Percentiles rank a stretch among this genome's conserved stretches.
phyloP scores from a whole-genome alignment of 2,888 invertebrate genomes.

The Blastobasis adustella region DNA sequence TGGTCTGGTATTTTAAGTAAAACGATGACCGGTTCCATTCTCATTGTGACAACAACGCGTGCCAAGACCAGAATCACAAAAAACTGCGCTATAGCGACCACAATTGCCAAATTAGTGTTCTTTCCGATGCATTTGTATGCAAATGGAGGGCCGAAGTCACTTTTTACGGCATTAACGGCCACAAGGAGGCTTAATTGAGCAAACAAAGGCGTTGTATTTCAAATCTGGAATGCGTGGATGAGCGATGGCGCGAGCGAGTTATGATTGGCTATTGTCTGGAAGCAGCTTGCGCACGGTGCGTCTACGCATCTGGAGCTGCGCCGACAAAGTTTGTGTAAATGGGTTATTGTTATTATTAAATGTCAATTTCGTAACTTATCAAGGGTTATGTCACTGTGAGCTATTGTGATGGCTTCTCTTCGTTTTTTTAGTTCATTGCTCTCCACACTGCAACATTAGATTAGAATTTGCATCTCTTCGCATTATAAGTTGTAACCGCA shows the following conservation, averaged over 20 bases:
- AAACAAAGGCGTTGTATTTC: constrained; percentile 18
- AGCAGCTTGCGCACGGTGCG: constrained; percentile 37
- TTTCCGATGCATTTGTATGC: constrained; percentile 31
- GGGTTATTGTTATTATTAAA: no score
- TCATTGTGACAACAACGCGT: constrained; percentile 1
- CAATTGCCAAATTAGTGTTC: constrained; percentile 33
- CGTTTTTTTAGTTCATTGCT: no score
- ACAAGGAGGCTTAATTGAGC: constrained; percentile 31
- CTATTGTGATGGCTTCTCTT: no score
- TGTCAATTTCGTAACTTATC: no score
- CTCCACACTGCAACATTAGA: no score
- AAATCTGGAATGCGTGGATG: constrained; percentile 42
- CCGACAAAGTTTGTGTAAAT: no score
- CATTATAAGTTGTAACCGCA: no score
- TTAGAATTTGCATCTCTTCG: no score
- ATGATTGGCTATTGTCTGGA: constrained; percentile 60
- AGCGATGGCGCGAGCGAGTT: constrained; percentile 37
- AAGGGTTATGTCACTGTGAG: no score
- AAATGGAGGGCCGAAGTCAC: constrained; percentile 16
- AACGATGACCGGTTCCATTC: no score
- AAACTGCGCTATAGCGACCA: neutral
- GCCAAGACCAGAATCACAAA: constrained; percentile 2
- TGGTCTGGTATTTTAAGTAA: no score
- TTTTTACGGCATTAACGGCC: constrained; percentile 14
- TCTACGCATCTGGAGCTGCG: constrained; percentile 27